A percentile compares a stretch with the other conserved stretches of the same genome.
These are phyloP conservation scores for Ceyx cyanopectus DNA, from an alignment of 2,113 vertebrate species.

Conservation along the genomic window DNA sequence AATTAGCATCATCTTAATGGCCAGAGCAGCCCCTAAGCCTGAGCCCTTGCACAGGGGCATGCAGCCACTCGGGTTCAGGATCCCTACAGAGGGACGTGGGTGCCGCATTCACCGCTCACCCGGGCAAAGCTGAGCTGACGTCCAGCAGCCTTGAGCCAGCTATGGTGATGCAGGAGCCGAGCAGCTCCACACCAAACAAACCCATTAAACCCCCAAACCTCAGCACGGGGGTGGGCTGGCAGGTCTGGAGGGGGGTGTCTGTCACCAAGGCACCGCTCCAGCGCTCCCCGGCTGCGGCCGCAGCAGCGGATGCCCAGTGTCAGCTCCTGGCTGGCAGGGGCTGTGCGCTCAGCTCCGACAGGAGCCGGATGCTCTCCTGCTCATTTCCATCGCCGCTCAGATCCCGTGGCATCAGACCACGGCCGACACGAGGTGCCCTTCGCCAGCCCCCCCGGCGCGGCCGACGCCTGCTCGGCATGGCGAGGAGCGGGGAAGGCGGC, in stretches of 20 bases:
- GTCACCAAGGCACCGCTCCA: neutral
- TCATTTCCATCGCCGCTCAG: neutral
- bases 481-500: neutral
- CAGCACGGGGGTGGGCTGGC: accelerated
- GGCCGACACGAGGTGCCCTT: neutral
- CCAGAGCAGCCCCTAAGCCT: neutral
- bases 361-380: neutral
- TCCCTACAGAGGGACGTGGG: accelerated
- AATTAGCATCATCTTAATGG: accelerated
- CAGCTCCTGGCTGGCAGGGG: neutral
- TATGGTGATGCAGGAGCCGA: neutral
- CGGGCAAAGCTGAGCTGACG: neutral
- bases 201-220: accelerated
- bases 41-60: accelerated
- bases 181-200: neutral
- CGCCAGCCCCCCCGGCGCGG: neutral
- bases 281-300: neutral
- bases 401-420: neutral
- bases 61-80: accelerated
- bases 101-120: neutral
- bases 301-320: neutral
- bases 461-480: accelerated
- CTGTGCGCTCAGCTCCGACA: neutral
- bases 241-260: accelerated
- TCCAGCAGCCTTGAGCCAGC: neutral